Conservation (phyloP, 2,797 vertebrate genomes). For the Sebastes iracundus region DNA sequence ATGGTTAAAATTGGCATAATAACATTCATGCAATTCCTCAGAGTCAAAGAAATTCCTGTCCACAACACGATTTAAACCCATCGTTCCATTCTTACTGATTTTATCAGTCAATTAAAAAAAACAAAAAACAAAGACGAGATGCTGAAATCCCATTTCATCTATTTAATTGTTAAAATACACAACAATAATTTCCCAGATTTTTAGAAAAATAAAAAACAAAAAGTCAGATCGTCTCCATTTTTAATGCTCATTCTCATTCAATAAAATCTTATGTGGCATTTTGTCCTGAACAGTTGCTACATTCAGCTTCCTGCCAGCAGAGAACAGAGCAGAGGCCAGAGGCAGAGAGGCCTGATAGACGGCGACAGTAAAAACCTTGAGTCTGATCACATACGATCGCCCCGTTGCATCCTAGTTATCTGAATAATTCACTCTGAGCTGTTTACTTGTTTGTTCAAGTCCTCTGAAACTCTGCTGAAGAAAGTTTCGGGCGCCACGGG, state of each 20-base stretch:
- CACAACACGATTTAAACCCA: not conserved
- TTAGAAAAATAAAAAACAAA: not conserved
- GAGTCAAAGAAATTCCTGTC: not conserved
- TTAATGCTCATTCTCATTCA: not conserved
- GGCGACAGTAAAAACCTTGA: not conserved
- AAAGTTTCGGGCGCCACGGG: not conserved
- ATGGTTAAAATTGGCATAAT: not conserved
- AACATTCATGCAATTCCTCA: not conserved
- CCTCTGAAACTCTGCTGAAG: not conserved
- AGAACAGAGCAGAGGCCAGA: not conserved
- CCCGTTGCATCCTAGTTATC: not conserved
- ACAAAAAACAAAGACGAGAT: no score
- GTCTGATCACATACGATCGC: conserved; percentile 10
- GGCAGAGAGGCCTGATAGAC: conserved; percentile 15
- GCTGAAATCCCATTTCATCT: no score
- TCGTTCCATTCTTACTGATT: not conserved
- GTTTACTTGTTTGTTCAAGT: conserved; percentile 4
- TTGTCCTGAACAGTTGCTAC: conserved; percentile 40
- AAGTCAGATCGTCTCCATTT: not conserved
- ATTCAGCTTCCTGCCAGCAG: conserved; percentile 39
- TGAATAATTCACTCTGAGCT: conserved; percentile 43
- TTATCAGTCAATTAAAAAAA: not conserved
- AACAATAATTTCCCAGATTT: not conserved
- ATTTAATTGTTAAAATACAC: not conserved
- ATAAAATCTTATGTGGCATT: not conserved